Evolutionary conservation across 2,888 invertebrate species (phyloP), one percentile per base, ranked within the genome.

Genomic region (Andrena praecox): DNA sequence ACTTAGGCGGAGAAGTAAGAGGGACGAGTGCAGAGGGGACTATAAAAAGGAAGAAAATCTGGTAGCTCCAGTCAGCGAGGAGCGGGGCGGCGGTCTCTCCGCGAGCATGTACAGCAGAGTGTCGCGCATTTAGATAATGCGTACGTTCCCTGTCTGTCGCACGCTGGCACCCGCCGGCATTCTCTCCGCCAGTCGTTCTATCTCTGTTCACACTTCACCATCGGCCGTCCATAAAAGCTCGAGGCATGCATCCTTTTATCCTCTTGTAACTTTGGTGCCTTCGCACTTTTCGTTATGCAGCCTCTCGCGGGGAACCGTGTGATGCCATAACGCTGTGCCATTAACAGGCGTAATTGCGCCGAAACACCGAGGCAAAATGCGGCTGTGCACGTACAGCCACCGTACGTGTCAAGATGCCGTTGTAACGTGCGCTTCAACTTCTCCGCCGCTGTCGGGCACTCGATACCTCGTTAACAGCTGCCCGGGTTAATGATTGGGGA

Each of bases 81-180:
- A 50, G 64, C 56, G 73, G 80, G 20, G 20, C 20, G 63, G 71
- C 67, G 84, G 72, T 35, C 74, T 80, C 54, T 35, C 62, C 72
- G 70, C 73, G 82, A 81, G 82, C 86, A 78, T 67, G 86, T 66
- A 77, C 42, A 54, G 74, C 82, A 85, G 89, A 86, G 91, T 92
- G 91, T 93, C 91, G 91, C 91, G 91, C 93, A 92, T 93, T 93
- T 93, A 91, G 93, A 93, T 93, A 92, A 93, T 93, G 92, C 91
- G 92, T 92, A 85, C 82, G 84, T 86, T 86, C 86, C 82, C 42
- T 80, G 80, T 80, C 80, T 72, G 74, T 85, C 79, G 54, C 54
- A 24, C 60, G 20, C 54, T 24, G 64, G 56, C 56, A 74, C 82
- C 74, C 71, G 77, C 71, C 73, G 75, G 80, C 35, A 68, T 64